Evolutionary conservation across 2,113 vertebrate species (phyloP).

Genomic region (Hippoglossus stenolepis): DNA sequence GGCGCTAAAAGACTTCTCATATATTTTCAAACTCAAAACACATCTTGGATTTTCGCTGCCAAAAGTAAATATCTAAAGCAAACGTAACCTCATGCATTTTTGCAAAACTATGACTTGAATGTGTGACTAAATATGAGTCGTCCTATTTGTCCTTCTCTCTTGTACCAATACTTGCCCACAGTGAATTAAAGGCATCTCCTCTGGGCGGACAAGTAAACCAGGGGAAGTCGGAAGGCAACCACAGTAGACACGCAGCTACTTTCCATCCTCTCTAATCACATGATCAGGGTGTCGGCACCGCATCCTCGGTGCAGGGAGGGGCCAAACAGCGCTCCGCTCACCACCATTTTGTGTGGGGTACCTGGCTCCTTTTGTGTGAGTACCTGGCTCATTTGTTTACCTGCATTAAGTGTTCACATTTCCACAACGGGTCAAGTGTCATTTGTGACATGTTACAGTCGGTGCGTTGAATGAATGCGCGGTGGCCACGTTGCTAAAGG

Average conservation of each 20-base stretch:
- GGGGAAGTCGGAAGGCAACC: constrained; percentile 60
- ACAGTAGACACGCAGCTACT: constrained; percentile 58
- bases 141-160: constrained; percentile 23
- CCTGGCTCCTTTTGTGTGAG: constrained; percentile 75
- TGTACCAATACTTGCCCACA: constrained; percentile 1
- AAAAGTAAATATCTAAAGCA: neutral
- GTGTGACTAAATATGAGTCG: constrained; percentile 6
- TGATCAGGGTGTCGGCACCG: constrained; percentile 79
- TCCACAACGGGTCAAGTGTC: constrained; percentile 10
- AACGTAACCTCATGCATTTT: neutral
- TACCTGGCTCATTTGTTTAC: constrained; percentile 82
- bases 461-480: neutral
- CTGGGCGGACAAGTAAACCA: constrained; percentile 45
- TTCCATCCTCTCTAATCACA: constrained; percentile 75
- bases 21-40: neutral
- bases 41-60: neutral
- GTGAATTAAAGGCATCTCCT: constrained; percentile 48
- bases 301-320: constrained; percentile 76
- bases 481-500: constrained; percentile 37
- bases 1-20: neutral
- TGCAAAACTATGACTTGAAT: neutral
- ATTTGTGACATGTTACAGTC: constrained; percentile 30
- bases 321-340: constrained; percentile 58
- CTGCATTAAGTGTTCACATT: constrained; percentile 57
- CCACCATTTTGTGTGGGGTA: constrained; percentile 84